Base-by-base conservation (phyloP, 2,888 invertebrate species). In the Nudaria mundana region DNA sequence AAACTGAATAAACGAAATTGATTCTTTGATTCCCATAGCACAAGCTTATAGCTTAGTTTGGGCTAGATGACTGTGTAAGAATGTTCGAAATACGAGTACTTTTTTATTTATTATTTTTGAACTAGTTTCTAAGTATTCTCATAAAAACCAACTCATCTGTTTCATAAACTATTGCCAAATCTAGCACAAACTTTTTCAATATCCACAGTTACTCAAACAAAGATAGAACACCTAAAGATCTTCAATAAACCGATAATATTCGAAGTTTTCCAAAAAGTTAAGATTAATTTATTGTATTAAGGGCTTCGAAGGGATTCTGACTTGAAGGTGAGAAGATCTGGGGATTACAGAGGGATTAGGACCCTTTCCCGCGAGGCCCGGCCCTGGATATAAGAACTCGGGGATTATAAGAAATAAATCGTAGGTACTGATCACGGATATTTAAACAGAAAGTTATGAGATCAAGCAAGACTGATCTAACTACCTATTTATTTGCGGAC, bases 391-490 rank as follows among this genome's bases (percentile, higher is more conserved):
- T 74, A 77, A 74, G 72, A 78, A 72, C 72, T 76, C 65, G 40
- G 70, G 75, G 78, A 82, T 81, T 80, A 76, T 71, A 74, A 74
- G 80, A 74, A 79, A 78, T 76, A 76, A 81, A 85, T 83, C 80
- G 76, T 81, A n/a, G n/a, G n/a, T n/a, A 79, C 67, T 70, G 71
- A 58, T 61, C 60, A 47, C 62, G 33, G 61, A 74, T 81, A 81
- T 83, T 75, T 75, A 76, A 72, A 66, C 49, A 57, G 52, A 48
- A 56, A 62, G 62, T 57, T 58, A 54, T 34, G 26, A 30, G 28
- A 37, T 41, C 29, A n/a, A n/a, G n/a, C n/a, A n/a, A n/a, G n/a
- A n/a, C n/a, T n/a, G n/a, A n/a, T n/a, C n/a, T n/a, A n/a, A n/a
- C n/a, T n/a, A n/a, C n/a, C n/a, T n/a, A n/a, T n/a, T n/a, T n/a